These are phyloP conservation scores for Euglossa dilemma DNA, from an alignment of 1,140 invertebrate genomes.

Conservation along the genomic window DNA sequence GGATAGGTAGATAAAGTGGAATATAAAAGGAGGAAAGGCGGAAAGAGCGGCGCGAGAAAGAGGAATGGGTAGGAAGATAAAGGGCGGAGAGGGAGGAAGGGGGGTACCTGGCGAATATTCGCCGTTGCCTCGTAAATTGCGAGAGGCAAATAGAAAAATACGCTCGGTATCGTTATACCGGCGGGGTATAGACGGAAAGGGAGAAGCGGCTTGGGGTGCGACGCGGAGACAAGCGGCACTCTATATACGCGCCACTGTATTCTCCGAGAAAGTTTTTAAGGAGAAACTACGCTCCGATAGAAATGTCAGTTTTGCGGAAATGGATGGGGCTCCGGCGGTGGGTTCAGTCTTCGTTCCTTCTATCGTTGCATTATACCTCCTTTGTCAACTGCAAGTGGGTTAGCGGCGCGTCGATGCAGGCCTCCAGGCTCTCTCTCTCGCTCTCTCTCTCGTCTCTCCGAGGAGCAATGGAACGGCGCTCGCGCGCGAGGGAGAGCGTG, in stretches of 20 bases:
- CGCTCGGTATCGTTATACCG: constrained; percentile 51
- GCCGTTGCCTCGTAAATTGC: constrained; percentile 55
- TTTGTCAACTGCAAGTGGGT: constrained; percentile 65
- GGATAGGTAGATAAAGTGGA: not conserved
- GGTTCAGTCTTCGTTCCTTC: constrained; percentile 33
- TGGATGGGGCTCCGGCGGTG: constrained; percentile 50
- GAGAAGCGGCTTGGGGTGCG: not conserved
- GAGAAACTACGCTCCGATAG: constrained; percentile 65
- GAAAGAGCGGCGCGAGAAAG: constrained; percentile 10
- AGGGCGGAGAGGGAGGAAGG: not conserved
- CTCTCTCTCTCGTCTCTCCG: not conserved
- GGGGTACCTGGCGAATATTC: constrained; percentile 47
- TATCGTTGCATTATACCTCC: constrained; percentile 64
- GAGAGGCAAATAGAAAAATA: constrained; percentile 62
- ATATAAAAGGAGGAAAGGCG: not conserved
- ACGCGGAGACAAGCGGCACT: constrained; percentile 24
- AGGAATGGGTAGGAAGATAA: constrained; percentile 12
- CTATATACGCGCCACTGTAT: constrained; percentile 35
- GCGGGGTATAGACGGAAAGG: constrained; percentile 10
- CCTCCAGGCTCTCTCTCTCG: not conserved
- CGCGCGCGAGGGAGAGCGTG: not conserved
- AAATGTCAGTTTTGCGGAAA: constrained; percentile 66
- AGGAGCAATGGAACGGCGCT: constrained; percentile 22
- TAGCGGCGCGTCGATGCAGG: constrained; percentile 57
- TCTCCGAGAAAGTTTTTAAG: constrained; percentile 64